A percentile compares a stretch with the other conserved stretches of the same genome.
Conservation (phyloP, 2,888 invertebrate species). For the Tenthredo amoena region DNA sequence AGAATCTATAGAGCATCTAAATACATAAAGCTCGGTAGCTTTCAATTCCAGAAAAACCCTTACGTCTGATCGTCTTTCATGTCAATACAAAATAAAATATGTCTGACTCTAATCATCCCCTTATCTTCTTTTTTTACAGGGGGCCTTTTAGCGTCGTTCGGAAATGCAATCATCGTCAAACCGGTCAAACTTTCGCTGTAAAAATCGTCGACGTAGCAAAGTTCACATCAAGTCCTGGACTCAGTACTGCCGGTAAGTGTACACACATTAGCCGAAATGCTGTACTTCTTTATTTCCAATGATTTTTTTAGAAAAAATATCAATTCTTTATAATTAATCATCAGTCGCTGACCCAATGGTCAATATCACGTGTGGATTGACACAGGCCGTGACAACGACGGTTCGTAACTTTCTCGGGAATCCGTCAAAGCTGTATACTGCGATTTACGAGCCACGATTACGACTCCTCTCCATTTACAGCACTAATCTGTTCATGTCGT, state of each 20-base stretch:
- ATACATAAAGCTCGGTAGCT: background rate
- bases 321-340: background rate
- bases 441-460: background rate
- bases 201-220: slow-evolving; percentile 99
- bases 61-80: background rate
- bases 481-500: slow-evolving; percentile 12
- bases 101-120: background rate
- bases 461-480: slow-evolving; percentile 8
- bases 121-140: slow-evolving; percentile 80
- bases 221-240: slow-evolving; percentile 97
- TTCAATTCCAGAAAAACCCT: background rate
- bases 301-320: background rate
- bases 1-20: background rate
- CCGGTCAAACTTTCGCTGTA: slow-evolving; percentile 97
- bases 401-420: background rate
- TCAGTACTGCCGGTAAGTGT: slow-evolving; percentile 94
- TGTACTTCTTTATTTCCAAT: background rate
- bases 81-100: background rate
- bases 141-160: slow-evolving; percentile 98
- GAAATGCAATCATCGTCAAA: slow-evolving; percentile 96
- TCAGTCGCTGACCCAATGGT: background rate
- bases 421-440: background rate
- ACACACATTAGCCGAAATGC: background rate
- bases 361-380: no score
- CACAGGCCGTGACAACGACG: background rate